Evolutionary conservation across 2,888 invertebrate species (phyloP), one percentile per base, ranked within the genome.

Genomic region (Eucera pruinosa): DNA sequence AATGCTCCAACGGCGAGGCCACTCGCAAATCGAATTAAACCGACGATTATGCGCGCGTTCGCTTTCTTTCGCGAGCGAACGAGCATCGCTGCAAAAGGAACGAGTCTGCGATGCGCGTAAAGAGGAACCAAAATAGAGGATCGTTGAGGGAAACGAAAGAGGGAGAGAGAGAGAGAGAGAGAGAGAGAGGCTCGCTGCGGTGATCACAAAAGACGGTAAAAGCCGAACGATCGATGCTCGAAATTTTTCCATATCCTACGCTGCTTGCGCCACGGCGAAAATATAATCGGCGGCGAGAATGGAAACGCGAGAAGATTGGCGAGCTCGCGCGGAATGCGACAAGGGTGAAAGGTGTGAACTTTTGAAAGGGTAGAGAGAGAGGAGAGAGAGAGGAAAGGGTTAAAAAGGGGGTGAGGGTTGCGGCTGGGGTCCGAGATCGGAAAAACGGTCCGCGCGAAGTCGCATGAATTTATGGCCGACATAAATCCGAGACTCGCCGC

Each of bases 381-480:
- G 65, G 43, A 2, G 11, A 43, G 25, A 39, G 36, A 25, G 2
- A 43, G 54, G 52, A 27, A n/a, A n/a, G 73, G 55, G 67, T 68
- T 54, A 66, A 76, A 78, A 65, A 70, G 69, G 73, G 61, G 62
- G 30, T 54, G 67, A 69, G 71, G 74, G 61, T 55, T 71, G 81
- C 78, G 66, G 75, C 81, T 78, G 76, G 80, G 77, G 79, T 76
- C 72, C 84, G 82, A 85, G 86, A 88, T 87, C 84, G 88, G 86
- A 86, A 88, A 90, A 89, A 87, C 84, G 80, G 82, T 83, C 85
- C 81, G 84, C 84, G n/a, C 84, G 86, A 87, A 89, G 88, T 89
- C 87, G 87, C 87, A 89, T 90, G 90, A 90, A 91, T 91, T 91
- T 91, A 91, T 90, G 90, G 84, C 80, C 78, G 79, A 85, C 91